Base-by-base conservation (phyloP, 2,797 vertebrate genomes). In the Chrosomus eos region DNA sequence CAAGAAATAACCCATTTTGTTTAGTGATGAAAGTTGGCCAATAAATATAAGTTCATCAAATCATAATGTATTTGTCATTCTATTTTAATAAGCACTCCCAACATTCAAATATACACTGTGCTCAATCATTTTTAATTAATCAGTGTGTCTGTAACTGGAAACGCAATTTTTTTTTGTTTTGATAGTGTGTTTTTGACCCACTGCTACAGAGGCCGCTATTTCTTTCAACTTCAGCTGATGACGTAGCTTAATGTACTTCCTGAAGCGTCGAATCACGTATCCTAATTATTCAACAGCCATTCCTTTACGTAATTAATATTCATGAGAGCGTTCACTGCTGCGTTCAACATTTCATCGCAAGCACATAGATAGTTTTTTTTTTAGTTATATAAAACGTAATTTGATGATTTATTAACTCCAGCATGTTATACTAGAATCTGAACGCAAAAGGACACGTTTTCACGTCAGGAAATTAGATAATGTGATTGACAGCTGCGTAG, bases 301-400 rank as follows among this genome's bases (percentile, higher is more conserved):
- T 13, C 0, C 19, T 23, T 76, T 40, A 23, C 82, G 62, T 83
- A 28, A 67, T 83, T 14, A 68, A 83, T 83, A 83, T 76, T 83
- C 58, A 83, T 68, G 33, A 43, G 23, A n/a, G 21, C 10, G 1
- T 53, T 53, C 8, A 18, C 14, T 1, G 8, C 33, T 26, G 5
- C 16, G 3, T 14, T 3, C 26, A 5, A 9, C 40, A 19, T 40
- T 13, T 13, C 5, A 8, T 48, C 55, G 60, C n/a, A 13, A 28
- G 10, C 6, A 26, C 8, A 19, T 13, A 31, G 23, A n/a, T 23
- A n/a, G 1, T 9, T 23, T 60, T 60, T 2, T 33, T n/a, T 51
- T 13, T 5, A 1, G 3, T 19, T 6, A 13, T 26, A 48, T 18
- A 45, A 31, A 62, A n/a, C 68, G 45, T 53, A 8, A 43, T n/a